A percentile compares a stretch with the other conserved stretches of the same genome.
phyloP scores from a whole-genome alignment of 2,113 vertebrate species.

The Rhinopomastus cyanomelas region DNA sequence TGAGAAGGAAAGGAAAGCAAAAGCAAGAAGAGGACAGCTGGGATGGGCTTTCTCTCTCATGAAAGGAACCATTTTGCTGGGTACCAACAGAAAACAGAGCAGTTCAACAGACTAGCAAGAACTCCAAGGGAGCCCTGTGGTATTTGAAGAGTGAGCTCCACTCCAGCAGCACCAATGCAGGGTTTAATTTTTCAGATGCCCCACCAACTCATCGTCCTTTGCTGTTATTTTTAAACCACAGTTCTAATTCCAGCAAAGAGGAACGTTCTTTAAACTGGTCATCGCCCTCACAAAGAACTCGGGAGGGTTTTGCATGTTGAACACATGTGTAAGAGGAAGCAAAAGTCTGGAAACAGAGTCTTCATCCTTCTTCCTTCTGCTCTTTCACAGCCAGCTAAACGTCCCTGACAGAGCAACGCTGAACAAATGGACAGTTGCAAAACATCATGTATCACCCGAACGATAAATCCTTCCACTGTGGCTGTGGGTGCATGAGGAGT shows the following conservation, averaged over 20 bases:
- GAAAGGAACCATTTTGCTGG: conserved; percentile 9
- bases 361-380: not conserved
- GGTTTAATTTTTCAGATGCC: conserved; percentile 3
- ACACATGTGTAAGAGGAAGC: conserved; percentile 27
- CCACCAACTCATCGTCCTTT: not conserved
- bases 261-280: conserved; percentile 24
- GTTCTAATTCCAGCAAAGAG: not conserved
- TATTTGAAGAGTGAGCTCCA: not conserved
- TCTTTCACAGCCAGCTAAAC: not conserved
- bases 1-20: conserved; percentile 16
- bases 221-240: conserved; percentile 18
- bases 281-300: not conserved
- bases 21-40: conserved; percentile 13
- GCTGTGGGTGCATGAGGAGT: not conserved
- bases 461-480: not conserved
- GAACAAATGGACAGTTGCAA: not conserved
- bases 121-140: not conserved
- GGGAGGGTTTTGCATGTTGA: not conserved
- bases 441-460: not conserved
- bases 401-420: not conserved
- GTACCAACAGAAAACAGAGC: not conserved
- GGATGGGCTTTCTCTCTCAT: conserved; percentile 31
- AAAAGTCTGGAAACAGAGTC: conserved; percentile 26
- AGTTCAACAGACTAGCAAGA: not conserved
- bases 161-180: not conserved